phyloP scores from a whole-genome alignment of 2,797 vertebrate species.

The Choloepus didactylus region DNA sequence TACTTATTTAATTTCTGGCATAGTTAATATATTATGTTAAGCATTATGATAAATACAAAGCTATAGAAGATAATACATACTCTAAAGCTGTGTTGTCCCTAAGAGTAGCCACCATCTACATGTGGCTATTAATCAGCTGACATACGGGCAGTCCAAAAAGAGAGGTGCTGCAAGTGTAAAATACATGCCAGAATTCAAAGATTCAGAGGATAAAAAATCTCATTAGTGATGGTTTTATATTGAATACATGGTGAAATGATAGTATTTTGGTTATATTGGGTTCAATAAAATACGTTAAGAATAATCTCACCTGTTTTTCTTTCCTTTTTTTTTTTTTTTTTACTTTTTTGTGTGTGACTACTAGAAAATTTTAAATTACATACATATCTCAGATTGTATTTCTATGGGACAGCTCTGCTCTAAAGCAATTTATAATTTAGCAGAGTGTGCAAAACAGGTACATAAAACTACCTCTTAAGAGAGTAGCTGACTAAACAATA shows the following conservation, averaged over 20 bases:
- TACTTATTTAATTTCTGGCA: neutral
- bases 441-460: neutral
- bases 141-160: neutral
- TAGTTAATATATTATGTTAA: neutral
- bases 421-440: constrained; percentile 33
- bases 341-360: neutral
- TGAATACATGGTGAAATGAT: neutral
- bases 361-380: neutral
- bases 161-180: neutral
- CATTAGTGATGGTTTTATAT: neutral
- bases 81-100: neutral
- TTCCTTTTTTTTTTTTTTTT: no score
- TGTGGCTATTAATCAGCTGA: neutral
- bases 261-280: neutral
- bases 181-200: neutral
- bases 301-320: neutral
- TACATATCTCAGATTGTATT: neutral
- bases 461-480: neutral
- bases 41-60: neutral
- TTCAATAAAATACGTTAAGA: constrained; percentile 39
- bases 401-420: neutral
- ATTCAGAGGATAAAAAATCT: neutral
- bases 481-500: neutral
- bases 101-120: neutral
- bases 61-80: neutral